Evolutionary conservation across 2,888 invertebrate genomes (phyloP).

Genomic region (Calameuta filiformis): DNA sequence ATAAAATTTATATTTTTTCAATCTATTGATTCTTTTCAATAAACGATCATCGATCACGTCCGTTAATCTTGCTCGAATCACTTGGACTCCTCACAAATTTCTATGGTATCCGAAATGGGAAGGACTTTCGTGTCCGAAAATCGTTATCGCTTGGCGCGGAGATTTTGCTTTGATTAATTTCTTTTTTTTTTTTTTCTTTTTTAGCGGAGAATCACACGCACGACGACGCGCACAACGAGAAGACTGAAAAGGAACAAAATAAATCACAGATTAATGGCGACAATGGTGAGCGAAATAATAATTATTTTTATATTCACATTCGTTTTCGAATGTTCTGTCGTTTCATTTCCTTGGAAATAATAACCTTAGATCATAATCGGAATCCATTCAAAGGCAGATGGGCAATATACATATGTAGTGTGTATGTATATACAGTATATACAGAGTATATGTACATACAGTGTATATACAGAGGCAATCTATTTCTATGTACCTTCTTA

Average conservation of each 20-base stretch:
- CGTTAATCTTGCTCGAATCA: not conserved
- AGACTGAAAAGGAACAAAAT: conserved; percentile 48
- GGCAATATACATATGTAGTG: not conserved
- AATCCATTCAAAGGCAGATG: not conserved
- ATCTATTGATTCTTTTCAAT: not conserved
- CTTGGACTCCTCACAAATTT: not conserved
- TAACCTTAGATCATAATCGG: not conserved
- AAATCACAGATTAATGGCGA: conserved; percentile 60
- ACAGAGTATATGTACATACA: not conserved
- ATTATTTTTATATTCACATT: not conserved
- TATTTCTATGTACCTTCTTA: not conserved
- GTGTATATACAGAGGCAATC: not conserved
- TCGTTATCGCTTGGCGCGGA: not conserved
- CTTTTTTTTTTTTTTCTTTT: conserved; percentile 28
- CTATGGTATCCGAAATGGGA: not conserved
- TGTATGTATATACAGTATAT: not conserved
- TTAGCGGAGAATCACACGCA: conserved; percentile 33
- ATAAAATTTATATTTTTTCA: not conserved
- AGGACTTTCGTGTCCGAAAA: not conserved
- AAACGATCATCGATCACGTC: not conserved
- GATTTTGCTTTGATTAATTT: not conserved
- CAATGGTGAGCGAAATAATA: conserved; percentile 56
- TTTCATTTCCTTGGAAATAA: not conserved
- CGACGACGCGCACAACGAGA: conserved; percentile 34
- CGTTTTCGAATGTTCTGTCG: not conserved